Evolutionary conservation across 1,140 invertebrate species (phyloP).

Genomic region (Drosophila baimaii): DNA sequence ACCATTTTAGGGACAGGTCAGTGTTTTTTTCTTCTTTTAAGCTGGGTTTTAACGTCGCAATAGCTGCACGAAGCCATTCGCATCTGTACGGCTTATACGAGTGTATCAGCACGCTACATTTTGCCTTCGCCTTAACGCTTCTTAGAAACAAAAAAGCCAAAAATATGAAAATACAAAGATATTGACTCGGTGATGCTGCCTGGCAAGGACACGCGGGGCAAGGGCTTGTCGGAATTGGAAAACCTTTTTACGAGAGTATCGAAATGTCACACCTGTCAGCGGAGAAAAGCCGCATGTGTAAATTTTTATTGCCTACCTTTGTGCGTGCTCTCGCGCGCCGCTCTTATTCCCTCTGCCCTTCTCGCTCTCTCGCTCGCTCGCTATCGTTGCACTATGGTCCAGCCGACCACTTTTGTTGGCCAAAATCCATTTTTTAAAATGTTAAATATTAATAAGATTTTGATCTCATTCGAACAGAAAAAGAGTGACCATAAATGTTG

Average conservation of each 20-base stretch:
- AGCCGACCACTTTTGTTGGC: too few species aligned
- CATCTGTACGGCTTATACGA: too few species aligned
- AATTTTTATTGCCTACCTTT: constrained; percentile 72
- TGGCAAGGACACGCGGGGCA: neutral
- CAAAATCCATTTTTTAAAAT: too few species aligned
- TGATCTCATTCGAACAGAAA: too few species aligned
- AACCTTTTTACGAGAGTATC: constrained; percentile 26
- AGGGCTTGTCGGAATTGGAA: neutral
- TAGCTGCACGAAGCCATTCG: too few species aligned
- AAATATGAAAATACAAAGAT: constrained; percentile 9
- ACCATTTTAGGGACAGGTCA: too few species aligned
- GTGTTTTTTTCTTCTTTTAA: too few species aligned
- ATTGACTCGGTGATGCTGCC: neutral
- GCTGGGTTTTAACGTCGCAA: too few species aligned
- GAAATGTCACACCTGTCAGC: constrained; percentile 45
- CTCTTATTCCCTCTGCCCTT: constrained; percentile 1
- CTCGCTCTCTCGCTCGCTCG: neutral
- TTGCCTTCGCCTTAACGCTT: neutral
- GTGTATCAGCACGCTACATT: too few species aligned
- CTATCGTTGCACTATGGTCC: too few species aligned
- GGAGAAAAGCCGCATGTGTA: constrained; percentile 43
- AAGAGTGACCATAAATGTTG: too few species aligned
- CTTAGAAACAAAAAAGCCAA: neutral
- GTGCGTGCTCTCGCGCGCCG: constrained; percentile 17
- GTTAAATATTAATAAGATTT: too few species aligned